Percentiles rank a stretch among this genome's conserved stretches.
phyloP scores from a whole-genome alignment of 2,113 vertebrate genomes.

The Nannospalax galili region DNA sequence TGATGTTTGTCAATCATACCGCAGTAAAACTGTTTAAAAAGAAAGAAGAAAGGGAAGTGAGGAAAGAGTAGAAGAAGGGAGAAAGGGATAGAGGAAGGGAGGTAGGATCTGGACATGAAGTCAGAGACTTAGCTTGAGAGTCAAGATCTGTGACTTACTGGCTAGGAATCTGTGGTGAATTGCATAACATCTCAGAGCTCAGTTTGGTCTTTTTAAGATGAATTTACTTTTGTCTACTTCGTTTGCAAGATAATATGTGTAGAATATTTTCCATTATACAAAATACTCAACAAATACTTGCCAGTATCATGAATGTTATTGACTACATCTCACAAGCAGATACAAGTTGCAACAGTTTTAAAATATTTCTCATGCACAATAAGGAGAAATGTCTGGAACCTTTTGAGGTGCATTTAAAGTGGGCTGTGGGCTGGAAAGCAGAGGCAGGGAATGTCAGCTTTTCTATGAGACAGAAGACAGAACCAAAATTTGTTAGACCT shows the following conservation, averaged over 20 bases:
- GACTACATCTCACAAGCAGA: not conserved
- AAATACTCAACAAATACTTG: not conserved
- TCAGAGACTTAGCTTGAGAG: not conserved
- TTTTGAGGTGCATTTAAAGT: constrained; percentile 11
- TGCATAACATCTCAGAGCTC: not conserved
- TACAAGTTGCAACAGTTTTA: not conserved
- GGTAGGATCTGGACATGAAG: not conserved
- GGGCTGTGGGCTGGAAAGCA: not conserved
- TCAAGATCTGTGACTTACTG: not conserved
- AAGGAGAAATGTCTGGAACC: constrained; percentile 22
- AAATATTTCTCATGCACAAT: not conserved
- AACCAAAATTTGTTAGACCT: constrained; percentile 24
- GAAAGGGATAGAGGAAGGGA: not conserved
- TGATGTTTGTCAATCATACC: not conserved
- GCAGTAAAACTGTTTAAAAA: not conserved
- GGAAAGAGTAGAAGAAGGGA: not conserved
- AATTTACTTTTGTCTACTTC: not conserved
- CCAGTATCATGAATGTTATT: not conserved
- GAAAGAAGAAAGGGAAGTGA: not conserved
- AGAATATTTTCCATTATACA: not conserved
- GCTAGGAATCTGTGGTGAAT: not conserved
- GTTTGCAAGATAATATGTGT: not conserved
- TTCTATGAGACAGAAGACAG: not conserved
- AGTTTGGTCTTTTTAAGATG: constrained; percentile 1
- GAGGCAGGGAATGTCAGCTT: not conserved